Conservation (phyloP, 2,888 invertebrate genomes). For the Crioceris asparagi region DNA sequence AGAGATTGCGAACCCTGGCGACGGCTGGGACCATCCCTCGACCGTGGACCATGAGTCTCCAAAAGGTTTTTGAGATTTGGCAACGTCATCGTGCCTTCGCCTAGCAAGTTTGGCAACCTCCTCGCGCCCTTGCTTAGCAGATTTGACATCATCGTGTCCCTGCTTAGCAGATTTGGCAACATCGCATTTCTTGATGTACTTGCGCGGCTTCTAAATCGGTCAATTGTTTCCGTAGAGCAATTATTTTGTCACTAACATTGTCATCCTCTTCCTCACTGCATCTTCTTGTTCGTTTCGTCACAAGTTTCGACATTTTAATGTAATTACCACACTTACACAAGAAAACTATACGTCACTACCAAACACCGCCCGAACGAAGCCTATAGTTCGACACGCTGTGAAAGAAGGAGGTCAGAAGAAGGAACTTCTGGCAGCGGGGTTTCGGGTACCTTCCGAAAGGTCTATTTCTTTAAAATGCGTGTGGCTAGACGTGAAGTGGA, state of each 20-base stretch:
- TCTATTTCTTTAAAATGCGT: background rate
- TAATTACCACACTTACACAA: background rate
- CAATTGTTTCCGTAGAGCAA: background rate
- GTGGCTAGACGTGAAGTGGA: background rate
- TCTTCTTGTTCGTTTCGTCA: background rate
- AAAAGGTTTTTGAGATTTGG: background rate
- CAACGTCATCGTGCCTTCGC: slow-evolving; percentile 1
- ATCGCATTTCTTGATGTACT: background rate
- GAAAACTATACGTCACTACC: background rate
- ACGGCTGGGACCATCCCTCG: background rate
- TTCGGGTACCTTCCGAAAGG: no score
- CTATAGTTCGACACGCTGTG: background rate
- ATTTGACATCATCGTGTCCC: background rate
- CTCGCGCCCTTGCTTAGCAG: background rate
- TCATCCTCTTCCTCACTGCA: background rate
- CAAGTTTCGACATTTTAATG: background rate
- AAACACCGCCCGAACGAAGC: background rate
- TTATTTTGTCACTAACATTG: background rate
- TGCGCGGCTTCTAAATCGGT: background rate
- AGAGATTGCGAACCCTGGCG: background rate
- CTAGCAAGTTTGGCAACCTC: background rate
- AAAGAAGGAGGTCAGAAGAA: background rate
- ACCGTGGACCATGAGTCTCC: background rate
- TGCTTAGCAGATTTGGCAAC: background rate
- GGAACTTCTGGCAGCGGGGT: background rate